Base-by-base conservation (phyloP, 2,888 invertebrate species). In the Pterostichus niger region DNA sequence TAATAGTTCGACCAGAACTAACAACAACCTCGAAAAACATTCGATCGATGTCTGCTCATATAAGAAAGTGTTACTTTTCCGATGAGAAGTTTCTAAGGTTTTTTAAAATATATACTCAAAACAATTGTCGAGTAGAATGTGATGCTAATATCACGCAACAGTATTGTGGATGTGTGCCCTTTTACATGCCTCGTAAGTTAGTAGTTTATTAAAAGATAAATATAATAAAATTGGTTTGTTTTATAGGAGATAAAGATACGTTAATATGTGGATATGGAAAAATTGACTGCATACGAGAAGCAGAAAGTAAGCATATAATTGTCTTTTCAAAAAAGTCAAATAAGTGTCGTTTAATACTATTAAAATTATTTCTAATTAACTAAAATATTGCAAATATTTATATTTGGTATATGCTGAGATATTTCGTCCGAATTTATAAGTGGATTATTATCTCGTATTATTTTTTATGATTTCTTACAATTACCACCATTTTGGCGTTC, bases 121-220 rank as follows among this genome's bases (percentile, higher is more conserved):
- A 84, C 17, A 87, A 87, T 84, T 88, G 88, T 76, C 84, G 84
- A 46, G 56, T 86, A 49, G 87, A 88, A 84, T 87, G 87, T 84
- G 59, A 87, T 10, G 80, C 87, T 5, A 86, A 87, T 81, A 84
- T 82, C 64, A 87, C 87, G 3, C 73, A 84, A 6, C 11, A 83
- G 3, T 59, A 44, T 6, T 87, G 87, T 61, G 85, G 84, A 7
- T 87, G 87, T 75, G 85, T 86, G 0, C 40, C 85, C 6, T 86
- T 86, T 84, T 85, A 85, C 52, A 85, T 87, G 87, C 88, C 88
- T 31, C 84, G 88, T 88, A 84, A 64, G 64, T 2, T 52, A 52
- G 10, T 52, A 52, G 24, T 24, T 24, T 24, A 24, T 24, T 24
- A 4, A 11, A 46, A 46, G 11, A 46, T 2, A 46, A 46, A 46